Evolutionary conservation across 2,888 invertebrate genomes (phyloP).

Genomic region (Thysanoteuthis rhombus): DNA sequence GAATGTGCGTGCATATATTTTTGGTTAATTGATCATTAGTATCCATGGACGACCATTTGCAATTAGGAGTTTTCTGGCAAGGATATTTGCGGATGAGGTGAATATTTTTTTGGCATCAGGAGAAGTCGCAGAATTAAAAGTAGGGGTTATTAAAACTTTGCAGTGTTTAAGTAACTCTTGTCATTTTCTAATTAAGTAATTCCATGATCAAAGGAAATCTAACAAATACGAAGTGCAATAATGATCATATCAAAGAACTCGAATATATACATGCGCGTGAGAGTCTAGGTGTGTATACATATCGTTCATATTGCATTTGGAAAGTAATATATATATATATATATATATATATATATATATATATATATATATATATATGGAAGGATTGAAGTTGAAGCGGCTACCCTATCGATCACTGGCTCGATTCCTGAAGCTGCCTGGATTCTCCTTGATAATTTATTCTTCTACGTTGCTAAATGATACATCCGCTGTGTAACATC

Average conservation of each 20-base stretch:
- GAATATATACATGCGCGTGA: not conserved
- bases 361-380: too few species aligned
- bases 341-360: too few species aligned
- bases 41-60: not conserved
- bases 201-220: not conserved
- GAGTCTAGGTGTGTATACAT: too few species aligned
- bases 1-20: not conserved
- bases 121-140: not conserved
- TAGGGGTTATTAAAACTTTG: not conserved
- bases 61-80: not conserved
- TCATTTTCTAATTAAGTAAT: not conserved
- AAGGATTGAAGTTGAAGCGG: too few species aligned
- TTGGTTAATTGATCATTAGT: not conserved
- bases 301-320: too few species aligned
- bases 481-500: too few species aligned
- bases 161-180: not conserved
- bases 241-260: not conserved
- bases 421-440: too few species aligned
- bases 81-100: not conserved
- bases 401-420: too few species aligned
- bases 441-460: too few species aligned
- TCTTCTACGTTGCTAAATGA: too few species aligned
- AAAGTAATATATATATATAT: too few species aligned
- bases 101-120: not conserved
- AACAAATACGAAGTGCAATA: not conserved